These are phyloP conservation scores for Sebastolobus altivelis DNA, from an alignment of 2,797 vertebrate species.

Conservation along the genomic window DNA sequence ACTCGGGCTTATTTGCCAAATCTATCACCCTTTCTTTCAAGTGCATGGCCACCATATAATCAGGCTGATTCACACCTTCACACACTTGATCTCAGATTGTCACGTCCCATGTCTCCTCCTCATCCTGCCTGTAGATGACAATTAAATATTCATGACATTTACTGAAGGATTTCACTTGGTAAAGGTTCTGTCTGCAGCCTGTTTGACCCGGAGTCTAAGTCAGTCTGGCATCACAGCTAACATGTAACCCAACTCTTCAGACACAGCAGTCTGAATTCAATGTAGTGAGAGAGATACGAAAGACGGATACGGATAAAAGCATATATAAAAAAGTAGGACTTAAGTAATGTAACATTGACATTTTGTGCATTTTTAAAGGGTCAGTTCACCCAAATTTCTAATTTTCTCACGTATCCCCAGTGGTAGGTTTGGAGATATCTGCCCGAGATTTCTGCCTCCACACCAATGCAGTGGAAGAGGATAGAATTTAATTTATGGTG, in stretches of 20 bases:
- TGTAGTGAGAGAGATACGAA: background rate
- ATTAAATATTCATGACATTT: constrained; percentile 74
- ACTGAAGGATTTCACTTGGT: constrained; percentile 24
- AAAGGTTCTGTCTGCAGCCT: background rate
- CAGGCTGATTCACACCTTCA: constrained; percentile 81
- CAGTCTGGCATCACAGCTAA: background rate
- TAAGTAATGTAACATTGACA: background rate
- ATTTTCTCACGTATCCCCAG: background rate
- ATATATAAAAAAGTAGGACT: background rate
- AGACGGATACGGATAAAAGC: background rate
- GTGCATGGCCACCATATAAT: constrained; percentile 87
- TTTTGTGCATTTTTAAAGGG: background rate
- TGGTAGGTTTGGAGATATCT: background rate
- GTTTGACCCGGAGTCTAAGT: background rate
- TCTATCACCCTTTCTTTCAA: constrained; percentile 87
- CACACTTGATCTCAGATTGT: constrained; percentile 83
- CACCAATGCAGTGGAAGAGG: background rate
- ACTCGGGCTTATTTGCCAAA: constrained; percentile 82
- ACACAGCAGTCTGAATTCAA: background rate
- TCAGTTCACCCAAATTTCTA: background rate
- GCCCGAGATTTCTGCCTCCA: background rate
- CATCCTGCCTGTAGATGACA: constrained; percentile 55
- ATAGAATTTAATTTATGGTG: background rate
- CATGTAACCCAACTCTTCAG: background rate
- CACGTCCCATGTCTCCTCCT: constrained; percentile 69